phyloP scores from a whole-genome alignment of 2,888 invertebrate species.

The Diachrysia chrysitis region DNA sequence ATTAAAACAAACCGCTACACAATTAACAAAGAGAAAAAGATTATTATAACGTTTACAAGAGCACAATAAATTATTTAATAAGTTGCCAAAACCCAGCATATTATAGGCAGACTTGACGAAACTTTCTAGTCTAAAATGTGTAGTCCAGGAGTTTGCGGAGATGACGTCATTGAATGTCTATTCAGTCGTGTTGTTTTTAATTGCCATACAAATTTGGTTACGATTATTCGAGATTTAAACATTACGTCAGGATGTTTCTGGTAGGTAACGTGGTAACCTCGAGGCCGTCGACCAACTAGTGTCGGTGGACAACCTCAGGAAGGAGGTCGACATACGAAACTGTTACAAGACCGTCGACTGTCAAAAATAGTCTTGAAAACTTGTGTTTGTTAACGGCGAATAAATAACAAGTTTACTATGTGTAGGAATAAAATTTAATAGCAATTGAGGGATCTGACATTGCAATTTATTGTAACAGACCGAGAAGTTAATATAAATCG shows the following conservation, averaged over 20 bases:
- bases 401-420: slow-evolving; percentile 15
- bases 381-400: slow-evolving; percentile 35
- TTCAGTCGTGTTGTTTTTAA: slow-evolving; percentile 51
- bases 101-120: slow-evolving; percentile 1
- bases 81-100: background rate
- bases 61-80: slow-evolving; percentile 8
- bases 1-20: slow-evolving; percentile 31
- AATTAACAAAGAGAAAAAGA: slow-evolving; percentile 25
- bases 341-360: slow-evolving; percentile 57
- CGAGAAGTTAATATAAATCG: slow-evolving; percentile 11
- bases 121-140: slow-evolving; percentile 33
- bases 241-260: slow-evolving; percentile 52
- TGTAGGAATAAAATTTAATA: slow-evolving; percentile 17
- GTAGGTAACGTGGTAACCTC: slow-evolving; percentile 40
- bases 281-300: slow-evolving; percentile 52
- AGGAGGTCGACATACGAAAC: slow-evolving; percentile 59
- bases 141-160: slow-evolving; percentile 24
- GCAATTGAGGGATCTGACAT: slow-evolving; percentile 20
- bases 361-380: slow-evolving; percentile 44
- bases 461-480: slow-evolving; percentile 7
- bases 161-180: slow-evolving; percentile 42
- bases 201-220: slow-evolving; percentile 43
- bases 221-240: slow-evolving; percentile 39
- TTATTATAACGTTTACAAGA: slow-evolving; percentile 8
- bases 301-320: slow-evolving; percentile 56